These are phyloP conservation scores for Corapipo altera DNA, from an alignment of 2,113 vertebrate species.

Conservation along the genomic window DNA sequence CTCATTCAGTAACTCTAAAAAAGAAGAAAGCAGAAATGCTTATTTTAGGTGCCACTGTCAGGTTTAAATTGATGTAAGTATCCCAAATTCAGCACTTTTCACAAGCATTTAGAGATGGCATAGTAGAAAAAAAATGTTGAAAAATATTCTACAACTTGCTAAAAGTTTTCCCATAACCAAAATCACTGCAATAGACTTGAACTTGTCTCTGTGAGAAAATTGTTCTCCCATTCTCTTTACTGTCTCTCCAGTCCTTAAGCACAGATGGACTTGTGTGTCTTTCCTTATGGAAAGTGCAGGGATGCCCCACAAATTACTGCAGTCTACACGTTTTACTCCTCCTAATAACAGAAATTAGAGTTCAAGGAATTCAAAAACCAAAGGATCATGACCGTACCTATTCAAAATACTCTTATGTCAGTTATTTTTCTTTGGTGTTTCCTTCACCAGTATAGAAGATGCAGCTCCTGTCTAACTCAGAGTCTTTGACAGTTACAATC, in stretches of 20 bases:
- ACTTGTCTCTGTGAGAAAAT: not conserved
- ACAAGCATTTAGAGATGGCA: not conserved
- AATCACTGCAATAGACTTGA: not conserved
- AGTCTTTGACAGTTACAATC: not conserved
- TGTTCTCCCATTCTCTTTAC: not conserved
- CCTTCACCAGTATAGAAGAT: not conserved
- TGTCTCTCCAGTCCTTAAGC: not conserved
- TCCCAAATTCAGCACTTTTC: not conserved
- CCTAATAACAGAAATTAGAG: not conserved
- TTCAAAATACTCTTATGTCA: not conserved
- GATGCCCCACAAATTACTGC: not conserved
- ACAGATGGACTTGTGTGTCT: not conserved
- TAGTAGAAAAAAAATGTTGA: not conserved
- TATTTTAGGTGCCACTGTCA: not conserved
- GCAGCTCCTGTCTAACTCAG: not conserved
- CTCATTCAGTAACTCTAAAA: constrained; percentile 24
- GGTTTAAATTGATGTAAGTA: not conserved
- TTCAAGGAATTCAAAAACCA: not conserved
- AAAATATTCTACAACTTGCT: not conserved
- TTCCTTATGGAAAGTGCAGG: not conserved
- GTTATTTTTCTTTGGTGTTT: not conserved
- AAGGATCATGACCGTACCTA: not conserved
- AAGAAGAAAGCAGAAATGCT: not conserved
- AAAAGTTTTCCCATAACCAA: not conserved
- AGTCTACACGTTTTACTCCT: not conserved